A percentile compares a stretch with the other conserved stretches of the same genome.
These are phyloP conservation scores for Takifugu ocellatus DNA, from an alignment of 2,797 vertebrate genomes.

Conservation along the genomic window DNA sequence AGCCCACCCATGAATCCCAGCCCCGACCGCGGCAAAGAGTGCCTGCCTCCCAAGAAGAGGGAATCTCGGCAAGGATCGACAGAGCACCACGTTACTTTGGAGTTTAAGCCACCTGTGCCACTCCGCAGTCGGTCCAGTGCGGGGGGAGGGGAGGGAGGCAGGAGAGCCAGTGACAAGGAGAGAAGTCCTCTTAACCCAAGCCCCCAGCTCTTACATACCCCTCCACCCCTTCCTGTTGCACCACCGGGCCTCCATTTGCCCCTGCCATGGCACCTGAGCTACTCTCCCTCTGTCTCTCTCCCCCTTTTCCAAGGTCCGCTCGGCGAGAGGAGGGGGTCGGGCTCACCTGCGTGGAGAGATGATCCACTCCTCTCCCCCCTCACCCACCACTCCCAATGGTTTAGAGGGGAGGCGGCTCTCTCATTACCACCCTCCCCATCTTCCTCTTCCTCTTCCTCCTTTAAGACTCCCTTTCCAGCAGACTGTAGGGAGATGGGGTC, in stretches of 20 bases:
- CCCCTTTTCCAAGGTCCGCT: constrained; percentile 65
- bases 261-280: constrained; percentile 72
- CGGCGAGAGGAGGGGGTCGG: constrained; percentile 65
- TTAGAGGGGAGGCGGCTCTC: constrained; percentile 60
- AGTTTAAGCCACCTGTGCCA: constrained; percentile 79
- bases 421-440: constrained; percentile 62
- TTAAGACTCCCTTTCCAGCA: constrained; percentile 70
- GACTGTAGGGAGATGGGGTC: constrained; percentile 77
- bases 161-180: constrained; percentile 59
- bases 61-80: constrained; percentile 77
- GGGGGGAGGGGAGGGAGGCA: constrained; percentile 65
- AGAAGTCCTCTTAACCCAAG: constrained; percentile 55
- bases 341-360: constrained; percentile 74
- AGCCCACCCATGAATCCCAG: constrained; percentile 83
- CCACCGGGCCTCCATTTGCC: constrained; percentile 60
- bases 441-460: constrained; percentile 66
- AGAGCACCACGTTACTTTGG: constrained; percentile 65
- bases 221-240: constrained; percentile 59
- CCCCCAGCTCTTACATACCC: constrained; percentile 59
- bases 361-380: constrained; percentile 58
- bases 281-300: constrained; percentile 64
- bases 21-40: constrained; percentile 80
- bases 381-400: constrained; percentile 72
- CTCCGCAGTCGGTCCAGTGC: constrained; percentile 57
- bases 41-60: constrained; percentile 83